Percentiles rank a stretch among this genome's conserved stretches.
Evolutionary conservation across 2,113 vertebrate species (phyloP).

Genomic region (Sclerurus mexicanus): DNA sequence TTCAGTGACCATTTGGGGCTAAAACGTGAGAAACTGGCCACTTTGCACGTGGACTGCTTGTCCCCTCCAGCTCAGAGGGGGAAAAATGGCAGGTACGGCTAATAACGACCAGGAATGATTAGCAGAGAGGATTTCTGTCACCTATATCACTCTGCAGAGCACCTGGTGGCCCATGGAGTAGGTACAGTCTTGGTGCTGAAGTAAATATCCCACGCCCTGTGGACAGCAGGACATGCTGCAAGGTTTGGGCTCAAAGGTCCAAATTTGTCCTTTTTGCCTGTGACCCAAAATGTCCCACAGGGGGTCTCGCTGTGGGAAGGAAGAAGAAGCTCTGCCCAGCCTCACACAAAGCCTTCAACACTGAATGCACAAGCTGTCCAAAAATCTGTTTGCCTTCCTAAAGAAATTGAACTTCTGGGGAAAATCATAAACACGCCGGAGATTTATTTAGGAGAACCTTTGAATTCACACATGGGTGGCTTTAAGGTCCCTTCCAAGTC

Average conservation of each 20-base stretch:
- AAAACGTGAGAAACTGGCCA: not conserved
- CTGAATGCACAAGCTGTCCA: not conserved
- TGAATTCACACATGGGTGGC: not conserved
- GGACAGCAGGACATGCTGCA: not conserved
- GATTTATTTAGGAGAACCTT: not conserved
- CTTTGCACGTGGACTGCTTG: not conserved
- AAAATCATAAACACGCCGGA: not conserved
- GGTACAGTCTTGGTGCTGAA: not conserved
- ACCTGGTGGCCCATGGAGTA: not conserved
- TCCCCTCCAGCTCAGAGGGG: not conserved
- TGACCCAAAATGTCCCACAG: rapidly evolving
- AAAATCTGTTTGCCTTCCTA: not conserved
- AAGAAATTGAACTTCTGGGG: not conserved
- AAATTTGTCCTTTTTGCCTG: not conserved
- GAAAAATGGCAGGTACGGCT: not conserved
- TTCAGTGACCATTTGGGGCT: not conserved
- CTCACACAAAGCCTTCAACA: not conserved
- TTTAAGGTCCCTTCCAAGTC: not conserved
- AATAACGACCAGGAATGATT: not conserved
- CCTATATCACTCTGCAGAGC: not conserved
- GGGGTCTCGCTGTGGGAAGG: not conserved
- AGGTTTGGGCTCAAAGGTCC: not conserved
- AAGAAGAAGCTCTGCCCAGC: not conserved
- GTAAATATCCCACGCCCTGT: not conserved
- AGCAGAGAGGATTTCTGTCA: not conserved